A percentile compares a stretch with the other conserved stretches of the same genome.
Evolutionary conservation across 2,113 vertebrate species (phyloP).

Genomic region (Pseudonaja textilis): DNA sequence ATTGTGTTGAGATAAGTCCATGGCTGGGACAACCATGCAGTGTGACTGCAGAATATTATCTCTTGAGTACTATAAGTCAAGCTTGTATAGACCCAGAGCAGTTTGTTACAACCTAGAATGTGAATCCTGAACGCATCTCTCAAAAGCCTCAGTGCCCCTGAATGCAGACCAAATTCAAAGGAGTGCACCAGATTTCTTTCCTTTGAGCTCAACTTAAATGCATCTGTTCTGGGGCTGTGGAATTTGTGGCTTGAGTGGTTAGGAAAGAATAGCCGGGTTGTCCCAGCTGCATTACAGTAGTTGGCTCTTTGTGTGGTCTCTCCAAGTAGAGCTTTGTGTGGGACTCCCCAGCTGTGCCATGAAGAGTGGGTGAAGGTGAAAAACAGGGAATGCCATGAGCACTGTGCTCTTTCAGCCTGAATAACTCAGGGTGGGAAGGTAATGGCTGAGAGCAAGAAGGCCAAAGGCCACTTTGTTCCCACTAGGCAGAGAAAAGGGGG

Average conservation of each 20-base stretch:
- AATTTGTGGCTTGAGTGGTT: constrained; percentile 54
- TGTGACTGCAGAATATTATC: constrained; percentile 23
- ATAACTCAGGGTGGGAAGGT: constrained; percentile 9
- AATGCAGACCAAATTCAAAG: constrained; percentile 38
- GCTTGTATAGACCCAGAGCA: neutral
- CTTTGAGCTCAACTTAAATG: constrained; percentile 43
- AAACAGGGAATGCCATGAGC: constrained; percentile 22
- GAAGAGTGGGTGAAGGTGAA: constrained; percentile 46
- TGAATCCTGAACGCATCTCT: constrained; percentile 48
- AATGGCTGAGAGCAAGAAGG: constrained; percentile 16
- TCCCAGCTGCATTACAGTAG: constrained; percentile 56
- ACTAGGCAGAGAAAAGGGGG: constrained; percentile 45
- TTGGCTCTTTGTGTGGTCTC: constrained; percentile 58
- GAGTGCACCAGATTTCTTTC: constrained; percentile 29
- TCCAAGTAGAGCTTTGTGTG: constrained; percentile 24
- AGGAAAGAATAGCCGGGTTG: constrained; percentile 44
- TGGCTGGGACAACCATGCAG: neutral
- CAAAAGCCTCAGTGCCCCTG: constrained; percentile 49
- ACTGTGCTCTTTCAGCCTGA: constrained; percentile 31
- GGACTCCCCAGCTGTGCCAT: constrained; percentile 49
- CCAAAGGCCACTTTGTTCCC: constrained; percentile 51
- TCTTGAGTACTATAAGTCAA: constrained; percentile 33
- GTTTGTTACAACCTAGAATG: constrained; percentile 8
- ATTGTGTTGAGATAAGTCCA: neutral
- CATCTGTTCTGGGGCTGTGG: constrained; percentile 59